Conservation (phyloP, 2,113 vertebrate genomes). For the Ariopsis seemanni region DNA sequence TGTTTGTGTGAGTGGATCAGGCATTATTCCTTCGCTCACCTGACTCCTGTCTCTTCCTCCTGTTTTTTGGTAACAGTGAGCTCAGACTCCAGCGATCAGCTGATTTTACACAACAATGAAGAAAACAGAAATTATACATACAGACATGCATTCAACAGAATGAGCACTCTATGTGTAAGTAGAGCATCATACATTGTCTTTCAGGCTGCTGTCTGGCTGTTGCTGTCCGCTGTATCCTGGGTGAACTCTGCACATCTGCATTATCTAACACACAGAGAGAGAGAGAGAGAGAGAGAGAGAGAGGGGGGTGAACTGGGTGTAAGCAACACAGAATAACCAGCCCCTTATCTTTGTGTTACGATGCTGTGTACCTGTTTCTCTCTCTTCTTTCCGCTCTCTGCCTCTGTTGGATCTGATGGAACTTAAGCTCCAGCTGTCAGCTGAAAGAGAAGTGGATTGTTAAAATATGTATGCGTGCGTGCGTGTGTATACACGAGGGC, state of each 20-base stretch:
- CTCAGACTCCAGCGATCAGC: constrained; percentile 57
- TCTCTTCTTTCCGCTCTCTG: constrained; percentile 55
- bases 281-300: background rate
- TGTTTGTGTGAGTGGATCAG: background rate
- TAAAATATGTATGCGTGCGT: background rate
- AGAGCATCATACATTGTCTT: constrained; percentile 47
- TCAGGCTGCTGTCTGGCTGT: constrained; percentile 41
- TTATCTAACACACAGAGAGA: constrained; percentile 5
- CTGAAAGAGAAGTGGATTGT: constrained; percentile 7
- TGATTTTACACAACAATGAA: constrained; percentile 11
- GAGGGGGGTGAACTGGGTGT: background rate
- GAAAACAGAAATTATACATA: background rate
- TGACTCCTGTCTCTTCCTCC: constrained; percentile 49
- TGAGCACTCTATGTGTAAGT: background rate
- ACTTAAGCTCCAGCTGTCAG: constrained; percentile 57
- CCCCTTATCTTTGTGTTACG: background rate
- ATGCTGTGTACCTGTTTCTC: constrained; percentile 53
- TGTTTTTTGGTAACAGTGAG: constrained; percentile 51
- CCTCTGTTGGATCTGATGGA: constrained; percentile 57
- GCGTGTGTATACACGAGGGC: background rate
- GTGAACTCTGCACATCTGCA: constrained; percentile 6
- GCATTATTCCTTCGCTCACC: constrained; percentile 19
- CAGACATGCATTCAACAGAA: background rate
- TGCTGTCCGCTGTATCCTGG: constrained; percentile 17
- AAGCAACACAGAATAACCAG: background rate